Percentiles rank a stretch among this genome's conserved stretches.
These are phyloP conservation scores for Brachionichthys hirsutus DNA, from an alignment of 2,113 vertebrate genomes.

Conservation along the genomic window DNA sequence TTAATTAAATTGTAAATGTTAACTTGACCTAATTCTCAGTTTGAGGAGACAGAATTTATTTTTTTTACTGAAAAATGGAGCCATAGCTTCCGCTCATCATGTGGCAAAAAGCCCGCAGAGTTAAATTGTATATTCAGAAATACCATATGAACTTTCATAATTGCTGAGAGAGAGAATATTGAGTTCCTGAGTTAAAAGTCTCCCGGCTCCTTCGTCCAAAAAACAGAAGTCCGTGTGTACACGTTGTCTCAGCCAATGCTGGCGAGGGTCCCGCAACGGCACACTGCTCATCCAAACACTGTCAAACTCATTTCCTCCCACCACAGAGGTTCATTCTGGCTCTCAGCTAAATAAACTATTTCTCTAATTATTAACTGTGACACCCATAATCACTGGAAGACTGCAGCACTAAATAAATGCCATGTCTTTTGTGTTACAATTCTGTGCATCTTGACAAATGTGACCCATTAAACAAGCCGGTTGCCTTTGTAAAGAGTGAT, in stretches of 20 bases:
- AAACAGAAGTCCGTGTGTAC: slow-evolving; percentile 18
- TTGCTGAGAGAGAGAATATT: slow-evolving; percentile 31
- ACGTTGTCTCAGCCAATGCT: slow-evolving; percentile 17
- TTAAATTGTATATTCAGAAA: slow-evolving; percentile 43
- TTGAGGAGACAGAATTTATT: slow-evolving; percentile 31
- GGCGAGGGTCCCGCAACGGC: slow-evolving; percentile 44
- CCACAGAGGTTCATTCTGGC: slow-evolving; percentile 65
- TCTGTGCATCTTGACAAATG: slow-evolving; percentile 80
- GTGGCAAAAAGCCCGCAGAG: slow-evolving; percentile 19
- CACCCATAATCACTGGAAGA: slow-evolving; percentile 72
- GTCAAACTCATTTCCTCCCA: slow-evolving; percentile 68
- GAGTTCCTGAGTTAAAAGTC: slow-evolving; percentile 14
- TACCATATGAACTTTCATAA: slow-evolving; percentile 37
- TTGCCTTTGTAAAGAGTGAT: slow-evolving; percentile 72
- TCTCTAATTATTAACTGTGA: slow-evolving; percentile 74
- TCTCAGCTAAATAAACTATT: slow-evolving; percentile 70
- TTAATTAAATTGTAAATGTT: slow-evolving; percentile 53
- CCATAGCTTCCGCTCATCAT: slow-evolving; percentile 28
- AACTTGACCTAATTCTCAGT: slow-evolving; percentile 63
- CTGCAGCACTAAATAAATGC: slow-evolving; percentile 68
- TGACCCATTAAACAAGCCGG: slow-evolving; percentile 72
- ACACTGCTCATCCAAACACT: slow-evolving; percentile 63
- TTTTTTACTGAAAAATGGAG: slow-evolving; percentile 46
- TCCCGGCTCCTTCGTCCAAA: neutral
- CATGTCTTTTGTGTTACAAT: slow-evolving; percentile 76